Conservation (phyloP, 2,797 vertebrate genomes). For the Sciurus vulgaris region DNA sequence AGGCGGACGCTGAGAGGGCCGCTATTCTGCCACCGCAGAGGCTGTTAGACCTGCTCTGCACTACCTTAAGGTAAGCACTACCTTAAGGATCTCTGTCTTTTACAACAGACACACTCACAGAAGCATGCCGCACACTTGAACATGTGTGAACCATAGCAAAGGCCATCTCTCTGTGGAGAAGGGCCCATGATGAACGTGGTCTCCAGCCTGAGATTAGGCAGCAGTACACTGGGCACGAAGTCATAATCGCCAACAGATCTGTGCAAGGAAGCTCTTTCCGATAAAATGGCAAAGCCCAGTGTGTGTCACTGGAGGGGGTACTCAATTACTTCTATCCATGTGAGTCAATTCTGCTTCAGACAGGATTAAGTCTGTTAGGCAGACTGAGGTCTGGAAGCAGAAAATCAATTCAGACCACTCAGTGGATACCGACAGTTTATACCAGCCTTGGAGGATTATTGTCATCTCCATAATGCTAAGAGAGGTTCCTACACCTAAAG, state of each 20-base stretch:
- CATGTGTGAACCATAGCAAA: background rate
- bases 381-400: background rate
- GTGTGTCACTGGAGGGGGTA: background rate
- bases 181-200: background rate
- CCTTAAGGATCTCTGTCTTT: background rate
- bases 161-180: background rate
- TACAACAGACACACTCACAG: background rate
- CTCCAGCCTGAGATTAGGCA: background rate
- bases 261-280: background rate
- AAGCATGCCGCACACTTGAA: background rate
- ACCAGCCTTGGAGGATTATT: background rate
- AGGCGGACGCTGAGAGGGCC: rapidly evolving
- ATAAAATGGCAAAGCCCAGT: background rate
- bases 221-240: background rate
- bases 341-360: background rate
- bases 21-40: background rate
- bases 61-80: background rate
- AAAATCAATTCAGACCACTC: constrained; percentile 46
- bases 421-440: background rate
- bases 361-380: constrained; percentile 10
- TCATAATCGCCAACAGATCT: background rate
- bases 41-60: background rate
- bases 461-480: background rate
- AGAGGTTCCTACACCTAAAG: background rate
- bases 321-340: background rate